These are phyloP conservation scores for Nasonia oneida DNA, from an alignment of 2,888 invertebrate species.

Conservation along the genomic window DNA sequence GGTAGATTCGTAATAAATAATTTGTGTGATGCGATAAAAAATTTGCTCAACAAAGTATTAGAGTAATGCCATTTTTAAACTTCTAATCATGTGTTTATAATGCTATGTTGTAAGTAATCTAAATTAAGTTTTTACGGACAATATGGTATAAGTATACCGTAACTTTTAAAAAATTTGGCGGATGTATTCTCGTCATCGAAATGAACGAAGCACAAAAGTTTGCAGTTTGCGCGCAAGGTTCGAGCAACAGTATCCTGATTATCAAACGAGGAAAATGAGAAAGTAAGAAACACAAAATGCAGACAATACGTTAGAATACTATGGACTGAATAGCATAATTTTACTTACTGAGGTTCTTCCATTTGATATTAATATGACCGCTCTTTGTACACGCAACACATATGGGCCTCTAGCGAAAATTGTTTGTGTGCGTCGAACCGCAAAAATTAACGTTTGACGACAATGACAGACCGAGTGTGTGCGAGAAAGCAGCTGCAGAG, in stretches of 20 bases:
- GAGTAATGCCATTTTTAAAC: constrained; percentile 20
- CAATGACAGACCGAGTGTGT: constrained; percentile 23
- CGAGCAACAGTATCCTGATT: constrained; percentile 28
- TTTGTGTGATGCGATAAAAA: neutral
- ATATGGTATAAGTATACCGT: neutral
- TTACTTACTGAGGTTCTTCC: constrained; percentile 57
- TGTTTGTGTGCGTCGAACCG: constrained; percentile 12
- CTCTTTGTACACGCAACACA: constrained; percentile 1
- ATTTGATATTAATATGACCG: constrained; percentile 28
- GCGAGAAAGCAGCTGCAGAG: constrained; percentile 46
- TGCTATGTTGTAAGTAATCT: constrained; percentile 22
- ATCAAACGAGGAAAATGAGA: constrained; percentile 3
- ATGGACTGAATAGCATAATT: constrained; percentile 64
- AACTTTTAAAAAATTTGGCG: neutral
- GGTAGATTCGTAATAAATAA: constrained; percentile 17
- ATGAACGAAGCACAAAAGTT: constrained; percentile 36
- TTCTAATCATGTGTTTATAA: constrained; percentile 11
- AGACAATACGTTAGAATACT: constrained; percentile 51
- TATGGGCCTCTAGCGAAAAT: constrained; percentile 17
- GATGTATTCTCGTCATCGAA: constrained; percentile 6
- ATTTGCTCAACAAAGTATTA: constrained; percentile 43
- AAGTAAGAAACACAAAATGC: constrained; percentile 20
- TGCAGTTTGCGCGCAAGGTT: neutral
- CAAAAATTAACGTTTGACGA: constrained; percentile 7
- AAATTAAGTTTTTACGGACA: constrained; percentile 6